Conservation (phyloP, 2,797 vertebrate species). For the Pseudotriccus pelzelni region DNA sequence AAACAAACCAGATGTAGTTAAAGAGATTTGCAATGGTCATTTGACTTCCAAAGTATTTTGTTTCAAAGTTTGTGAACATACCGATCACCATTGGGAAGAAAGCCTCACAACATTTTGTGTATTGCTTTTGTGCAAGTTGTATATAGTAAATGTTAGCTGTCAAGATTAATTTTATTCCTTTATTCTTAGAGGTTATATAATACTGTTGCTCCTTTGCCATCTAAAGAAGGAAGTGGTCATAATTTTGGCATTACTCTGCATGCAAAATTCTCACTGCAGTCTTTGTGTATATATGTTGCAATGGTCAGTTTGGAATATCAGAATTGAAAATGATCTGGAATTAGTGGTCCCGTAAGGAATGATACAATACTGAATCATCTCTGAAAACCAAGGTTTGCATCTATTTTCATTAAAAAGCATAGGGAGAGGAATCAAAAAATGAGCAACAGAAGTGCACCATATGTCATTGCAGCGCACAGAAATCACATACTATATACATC, state of each 20-base stretch:
- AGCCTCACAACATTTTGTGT: neutral
- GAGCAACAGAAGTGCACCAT: neutral
- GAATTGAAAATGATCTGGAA: neutral
- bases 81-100: neutral
- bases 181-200: neutral
- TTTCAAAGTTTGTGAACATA: neutral
- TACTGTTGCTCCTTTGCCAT: neutral
- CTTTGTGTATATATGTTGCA: neutral
- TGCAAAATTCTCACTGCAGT: neutral
- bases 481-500: neutral
- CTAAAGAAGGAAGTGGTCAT: neutral
- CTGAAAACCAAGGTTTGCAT: neutral
- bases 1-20: neutral
- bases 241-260: neutral
- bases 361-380: neutral
- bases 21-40: neutral
- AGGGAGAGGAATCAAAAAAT: neutral
- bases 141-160: neutral
- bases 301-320: neutral
- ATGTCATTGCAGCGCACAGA: neutral
- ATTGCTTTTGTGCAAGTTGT: neutral
- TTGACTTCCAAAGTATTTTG: neutral
- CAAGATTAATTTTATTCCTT: neutral
- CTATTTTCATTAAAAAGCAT: neutral
- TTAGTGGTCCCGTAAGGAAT: neutral